phyloP scores from a whole-genome alignment of 2,888 invertebrate genomes.

The Aphodius granarius region DNA sequence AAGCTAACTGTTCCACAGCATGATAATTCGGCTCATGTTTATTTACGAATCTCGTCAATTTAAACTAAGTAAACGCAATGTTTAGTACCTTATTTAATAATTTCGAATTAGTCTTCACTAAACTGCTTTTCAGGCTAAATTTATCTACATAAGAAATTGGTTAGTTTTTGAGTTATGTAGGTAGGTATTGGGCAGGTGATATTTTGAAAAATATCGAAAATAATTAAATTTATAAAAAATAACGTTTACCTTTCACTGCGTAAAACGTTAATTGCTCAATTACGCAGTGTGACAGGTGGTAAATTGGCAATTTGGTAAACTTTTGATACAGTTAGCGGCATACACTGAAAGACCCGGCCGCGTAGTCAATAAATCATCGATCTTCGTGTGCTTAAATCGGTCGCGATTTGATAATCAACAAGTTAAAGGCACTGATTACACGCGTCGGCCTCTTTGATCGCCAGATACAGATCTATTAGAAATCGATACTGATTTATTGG shows the following conservation, averaged over 20 bases:
- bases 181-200: not conserved
- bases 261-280: constrained; percentile 13
- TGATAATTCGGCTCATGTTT: constrained; percentile 8
- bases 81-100: too few species aligned
- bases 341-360: not conserved
- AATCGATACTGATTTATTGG: not conserved
- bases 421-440: not conserved
- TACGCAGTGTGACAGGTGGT: constrained; percentile 4
- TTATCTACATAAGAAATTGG: constrained; percentile 16
- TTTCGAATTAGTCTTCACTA: too few species aligned
- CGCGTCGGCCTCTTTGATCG: not conserved
- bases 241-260: constrained; percentile 5
- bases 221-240: constrained; percentile 8
- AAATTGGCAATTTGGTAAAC: constrained; percentile 9
- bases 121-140: too few species aligned
- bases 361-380: not conserved
- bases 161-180: too few species aligned
- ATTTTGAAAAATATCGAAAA: not conserved
- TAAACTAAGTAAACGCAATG: too few species aligned
- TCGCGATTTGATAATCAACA: not conserved
- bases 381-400: not conserved
- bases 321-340: constrained; percentile 10
- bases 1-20: not conserved
- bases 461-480: not conserved
- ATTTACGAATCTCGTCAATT: not conserved